These are phyloP conservation scores for Triplophysa dalaica DNA, from an alignment of 2,113 vertebrate genomes.

Conservation along the genomic window DNA sequence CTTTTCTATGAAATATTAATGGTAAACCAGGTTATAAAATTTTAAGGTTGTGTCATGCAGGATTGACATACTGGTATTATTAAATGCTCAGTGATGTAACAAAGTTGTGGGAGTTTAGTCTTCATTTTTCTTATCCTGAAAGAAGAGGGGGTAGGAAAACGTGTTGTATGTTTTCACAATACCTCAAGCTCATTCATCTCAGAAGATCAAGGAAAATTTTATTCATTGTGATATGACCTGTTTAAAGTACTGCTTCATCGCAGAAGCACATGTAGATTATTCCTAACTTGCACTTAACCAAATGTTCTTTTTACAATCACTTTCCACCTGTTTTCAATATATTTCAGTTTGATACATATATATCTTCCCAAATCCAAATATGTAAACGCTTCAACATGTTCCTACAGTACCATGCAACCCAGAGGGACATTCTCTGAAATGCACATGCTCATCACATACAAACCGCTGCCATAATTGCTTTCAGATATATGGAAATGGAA, in stretches of 20 bases:
- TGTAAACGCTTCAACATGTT: constrained; percentile 21
- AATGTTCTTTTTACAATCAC: neutral
- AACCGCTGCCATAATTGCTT: constrained; percentile 71
- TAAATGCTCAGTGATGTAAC: too few relatives aligned
- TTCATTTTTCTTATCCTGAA: too few relatives aligned
- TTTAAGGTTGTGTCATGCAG: too few relatives aligned
- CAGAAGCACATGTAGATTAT: neutral
- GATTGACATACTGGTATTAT: too few relatives aligned
- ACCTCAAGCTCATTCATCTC: neutral
- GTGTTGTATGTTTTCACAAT: neutral
- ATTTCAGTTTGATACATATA: constrained; percentile 12
- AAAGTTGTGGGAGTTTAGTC: too few relatives aligned
- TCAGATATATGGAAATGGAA: constrained; percentile 67
- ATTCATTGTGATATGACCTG: neutral
- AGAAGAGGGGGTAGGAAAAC: too few relatives aligned
- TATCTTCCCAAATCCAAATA: constrained; percentile 16
- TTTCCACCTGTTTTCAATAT: constrained; percentile 8
- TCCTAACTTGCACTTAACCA: neutral
- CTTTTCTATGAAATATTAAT: neutral
- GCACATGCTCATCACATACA: constrained; percentile 64
- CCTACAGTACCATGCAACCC: constrained; percentile 53
- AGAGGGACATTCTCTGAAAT: constrained; percentile 62
- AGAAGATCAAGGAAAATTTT: too few relatives aligned
- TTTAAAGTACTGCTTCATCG: neutral
- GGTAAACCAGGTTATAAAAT: neutral